Evolutionary conservation across 1,140 invertebrate genomes (phyloP), one percentile per base, ranked within the genome.

Genomic region (Sinella curviseta): DNA sequence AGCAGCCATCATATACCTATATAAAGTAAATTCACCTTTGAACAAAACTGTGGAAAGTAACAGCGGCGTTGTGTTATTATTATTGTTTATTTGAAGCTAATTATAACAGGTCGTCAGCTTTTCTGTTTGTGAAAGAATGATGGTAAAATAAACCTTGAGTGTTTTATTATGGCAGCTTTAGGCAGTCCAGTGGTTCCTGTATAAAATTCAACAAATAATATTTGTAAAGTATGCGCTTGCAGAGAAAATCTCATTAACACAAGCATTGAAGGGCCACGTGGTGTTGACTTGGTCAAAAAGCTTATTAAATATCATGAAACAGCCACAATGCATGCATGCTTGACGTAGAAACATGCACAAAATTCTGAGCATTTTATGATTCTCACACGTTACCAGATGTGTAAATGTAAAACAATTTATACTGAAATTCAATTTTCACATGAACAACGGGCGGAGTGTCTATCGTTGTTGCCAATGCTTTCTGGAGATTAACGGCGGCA

Each of bases 151-250:
- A 39, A 94, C 92, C 93, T 92, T 39, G 92, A 91, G 85, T 94
- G 92, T 0, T 91, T 93, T 80, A 97, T 92, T 55, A 96, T 92
- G 20, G 95, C 95, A 30, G 95, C 94, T 88, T 97, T 97, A 0
- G 96, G 96, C 1, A 81, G 34, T 35, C 74, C 60, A 2, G 60
- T 65, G 34, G 77, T 70, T 70, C 65, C 65, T 70, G 65, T 60
- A 48, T 48, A 48, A 48, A 48, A 48, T 48, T 8, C 39, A 12
- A 16, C 34, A 12, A 17, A 76, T 76, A n/a, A 31, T 28, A 31
- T 74, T 3, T 3, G 20, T 48, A 48, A n/a, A n/a, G n/a, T n/a
- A n/a, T n/a, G n/a, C n/a, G n/a, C n/a, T n/a, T n/a, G n/a, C n/a
- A n/a, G n/a, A n/a, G n/a, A n/a, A n/a, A n/a, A n/a, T n/a, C n/a